Evolutionary conservation across 2,888 invertebrate genomes (phyloP).

Genomic region (Epinotia ramella): DNA sequence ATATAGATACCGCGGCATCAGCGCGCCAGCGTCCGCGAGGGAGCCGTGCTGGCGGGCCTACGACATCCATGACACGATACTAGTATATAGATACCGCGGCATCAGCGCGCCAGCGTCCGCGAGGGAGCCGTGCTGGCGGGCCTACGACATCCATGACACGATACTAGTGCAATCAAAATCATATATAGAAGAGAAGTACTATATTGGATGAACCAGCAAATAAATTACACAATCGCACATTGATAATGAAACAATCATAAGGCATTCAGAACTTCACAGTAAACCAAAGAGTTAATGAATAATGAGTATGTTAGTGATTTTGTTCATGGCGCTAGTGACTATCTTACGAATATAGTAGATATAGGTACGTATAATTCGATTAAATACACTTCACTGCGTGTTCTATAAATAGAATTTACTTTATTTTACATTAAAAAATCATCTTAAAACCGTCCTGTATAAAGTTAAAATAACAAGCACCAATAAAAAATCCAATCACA

Average conservation of each 20-base stretch:
- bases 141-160: not conserved
- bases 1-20: too few species aligned
- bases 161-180: conserved; percentile 28
- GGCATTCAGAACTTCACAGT: conserved; percentile 37
- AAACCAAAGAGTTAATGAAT: conserved; percentile 36
- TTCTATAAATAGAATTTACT: conserved; percentile 37
- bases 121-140: not conserved
- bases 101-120: not conserved
- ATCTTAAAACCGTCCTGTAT: conserved; percentile 36
- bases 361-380: conserved; percentile 43
- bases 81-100: conserved; percentile 2
- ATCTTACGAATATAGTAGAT: conserved; percentile 35
- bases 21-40: too few species aligned
- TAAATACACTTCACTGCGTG: conserved; percentile 38
- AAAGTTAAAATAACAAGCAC: conserved; percentile 50
- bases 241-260: conserved; percentile 34
- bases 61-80: too few species aligned
- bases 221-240: conserved; percentile 33
- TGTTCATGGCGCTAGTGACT: conserved; percentile 41
- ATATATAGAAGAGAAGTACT: conserved; percentile 17
- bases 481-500: conserved; percentile 46
- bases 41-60: too few species aligned
- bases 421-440: conserved; percentile 37
- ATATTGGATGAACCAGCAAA: conserved; percentile 32
- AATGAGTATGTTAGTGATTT: conserved; percentile 37